These are phyloP conservation scores for Eulemur albifrons DNA, from an alignment of 2,797 vertebrate species.

Conservation along the genomic window DNA sequence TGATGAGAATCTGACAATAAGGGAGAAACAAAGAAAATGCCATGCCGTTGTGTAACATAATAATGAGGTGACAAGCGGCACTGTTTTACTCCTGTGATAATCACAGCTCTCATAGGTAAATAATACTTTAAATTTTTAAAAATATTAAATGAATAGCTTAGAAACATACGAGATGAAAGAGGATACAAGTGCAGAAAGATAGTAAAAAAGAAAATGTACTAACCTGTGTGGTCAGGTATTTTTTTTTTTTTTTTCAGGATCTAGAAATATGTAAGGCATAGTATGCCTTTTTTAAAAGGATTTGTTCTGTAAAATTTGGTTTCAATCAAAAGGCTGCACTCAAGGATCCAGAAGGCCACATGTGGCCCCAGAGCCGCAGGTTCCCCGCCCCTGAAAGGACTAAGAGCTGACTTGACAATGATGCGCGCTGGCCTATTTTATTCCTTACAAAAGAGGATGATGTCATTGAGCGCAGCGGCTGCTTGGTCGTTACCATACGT, in stretches of 20 bases:
- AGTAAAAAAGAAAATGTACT: not conserved
- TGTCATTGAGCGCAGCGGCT: not conserved
- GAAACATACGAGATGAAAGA: not conserved
- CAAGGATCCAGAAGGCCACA: not conserved
- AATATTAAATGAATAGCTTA: not conserved
- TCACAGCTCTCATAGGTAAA: not conserved
- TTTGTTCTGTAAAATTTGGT: not conserved
- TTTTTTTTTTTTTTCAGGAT: not conserved
- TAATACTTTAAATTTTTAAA: not conserved
- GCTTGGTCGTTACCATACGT: not conserved
- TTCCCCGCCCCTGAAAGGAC: not conserved
- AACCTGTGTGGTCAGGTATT: not conserved
- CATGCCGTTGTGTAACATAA: not conserved
- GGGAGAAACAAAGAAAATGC: not conserved
- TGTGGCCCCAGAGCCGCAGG: no score
- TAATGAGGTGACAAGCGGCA: not conserved
- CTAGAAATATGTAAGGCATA: not conserved
- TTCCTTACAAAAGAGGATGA: not conserved
- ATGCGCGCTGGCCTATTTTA: not conserved
- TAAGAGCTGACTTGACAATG: not conserved
- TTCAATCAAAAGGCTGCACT: not conserved
- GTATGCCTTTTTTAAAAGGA: not conserved
- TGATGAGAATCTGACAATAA: not conserved
- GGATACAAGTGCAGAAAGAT: not conserved
- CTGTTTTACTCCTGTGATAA: not conserved